Conservation (phyloP, 2,113 vertebrate species). For the Pachycephala philippinensis region DNA sequence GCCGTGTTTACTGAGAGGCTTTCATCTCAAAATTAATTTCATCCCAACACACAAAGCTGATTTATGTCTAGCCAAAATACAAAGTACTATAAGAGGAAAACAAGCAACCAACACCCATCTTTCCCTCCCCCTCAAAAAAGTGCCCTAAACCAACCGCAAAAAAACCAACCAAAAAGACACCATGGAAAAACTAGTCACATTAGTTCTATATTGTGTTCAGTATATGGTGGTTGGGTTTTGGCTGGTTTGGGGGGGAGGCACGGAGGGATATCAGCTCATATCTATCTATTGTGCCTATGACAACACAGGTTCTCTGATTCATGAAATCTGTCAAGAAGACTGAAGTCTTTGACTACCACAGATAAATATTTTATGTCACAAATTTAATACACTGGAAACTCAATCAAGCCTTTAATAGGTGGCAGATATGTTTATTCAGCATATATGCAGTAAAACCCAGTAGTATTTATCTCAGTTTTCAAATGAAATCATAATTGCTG, state of each 20-base stretch:
- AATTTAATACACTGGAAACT: neutral
- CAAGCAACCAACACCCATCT: too few relatives aligned
- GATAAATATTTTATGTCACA: neutral
- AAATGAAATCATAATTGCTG: neutral
- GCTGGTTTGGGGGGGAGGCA: neutral
- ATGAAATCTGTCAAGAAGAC: neutral
- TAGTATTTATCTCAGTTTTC: neutral
- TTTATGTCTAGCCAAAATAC: neutral
- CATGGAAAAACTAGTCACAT: neutral
- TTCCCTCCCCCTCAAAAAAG: neutral
- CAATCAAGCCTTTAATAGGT: neutral
- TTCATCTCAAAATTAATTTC: neutral
- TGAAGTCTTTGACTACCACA: neutral
- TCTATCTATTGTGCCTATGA: neutral
- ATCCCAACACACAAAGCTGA: neutral
- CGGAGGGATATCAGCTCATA: neutral
- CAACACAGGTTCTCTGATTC: neutral
- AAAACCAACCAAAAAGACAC: neutral
- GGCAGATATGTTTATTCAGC: neutral
- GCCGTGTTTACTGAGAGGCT: fast-evolving
- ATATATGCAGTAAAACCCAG: neutral
- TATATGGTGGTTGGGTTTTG: neutral
- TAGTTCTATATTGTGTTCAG: neutral
- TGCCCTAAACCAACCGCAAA: neutral
- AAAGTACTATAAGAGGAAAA: neutral